Evolutionary conservation across 2,797 vertebrate species (phyloP), one percentile per base, ranked within the genome.

Genomic region (Lerista edwardsae): DNA sequence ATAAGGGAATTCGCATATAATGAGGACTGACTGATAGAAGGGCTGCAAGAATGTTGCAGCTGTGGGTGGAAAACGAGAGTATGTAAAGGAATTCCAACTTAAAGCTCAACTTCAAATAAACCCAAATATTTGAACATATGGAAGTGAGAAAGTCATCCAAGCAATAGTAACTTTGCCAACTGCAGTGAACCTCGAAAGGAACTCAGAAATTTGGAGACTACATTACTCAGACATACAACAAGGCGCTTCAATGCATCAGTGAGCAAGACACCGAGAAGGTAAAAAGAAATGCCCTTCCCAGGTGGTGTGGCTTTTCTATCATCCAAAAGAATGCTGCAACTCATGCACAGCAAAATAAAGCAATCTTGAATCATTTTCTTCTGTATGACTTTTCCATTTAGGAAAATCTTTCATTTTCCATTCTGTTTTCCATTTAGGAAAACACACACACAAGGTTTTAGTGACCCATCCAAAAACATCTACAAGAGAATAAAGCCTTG

Each of bases 321-420:
- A 75, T 82, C 34, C 59, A 75, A 65, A 91, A 68, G 85, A 87
- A 87, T 59, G 51, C 9, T 77, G 36, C 12, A 68, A 75, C 82
- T 87, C 51, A 59, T 73, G 19, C 44, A 80, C 83, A 75, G 19
- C 10, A 86, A 80, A 80, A 72, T 79, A 84, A 88, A 86, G 82
- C 86, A 76, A 39, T 82, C 78, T 89, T 80, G 71, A 68, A 62
- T 64, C 88, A 91, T 89, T 91, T 90, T 90, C 87, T 61, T 47
- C 55, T 0, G 2, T 0, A 0, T 83, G 80, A 81, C 80, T 74
- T 86, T 88, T 77, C 81, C 81, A 85, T 74, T 73, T 9, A 41
- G 36, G 12, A 15, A 62, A 34, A 74, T 75, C 9, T 87, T 89
- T 80, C 83, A n/a, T n/a, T n/a, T n/a, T n/a, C n/a, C n/a, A n/a